These are phyloP conservation scores for Apostichopus japonicus DNA, from an alignment of 35 echinoderm and acorn worm species.

Conservation along the genomic window DNA sequence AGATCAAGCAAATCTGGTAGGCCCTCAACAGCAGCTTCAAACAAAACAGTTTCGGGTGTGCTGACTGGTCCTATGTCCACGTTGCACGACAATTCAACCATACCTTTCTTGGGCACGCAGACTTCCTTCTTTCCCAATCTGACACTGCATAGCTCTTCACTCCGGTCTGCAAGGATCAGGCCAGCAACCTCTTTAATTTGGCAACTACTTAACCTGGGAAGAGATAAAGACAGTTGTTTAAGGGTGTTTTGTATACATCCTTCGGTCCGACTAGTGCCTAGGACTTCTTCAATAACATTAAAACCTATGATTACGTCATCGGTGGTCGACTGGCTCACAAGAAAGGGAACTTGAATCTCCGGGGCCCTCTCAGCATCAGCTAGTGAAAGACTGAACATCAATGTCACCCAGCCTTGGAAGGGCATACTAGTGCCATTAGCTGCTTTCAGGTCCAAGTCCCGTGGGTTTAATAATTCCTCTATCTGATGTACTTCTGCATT, in stretches of 20 bases:
- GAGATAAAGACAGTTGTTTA: not conserved
- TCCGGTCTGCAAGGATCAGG: not conserved
- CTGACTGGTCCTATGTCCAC: not conserved
- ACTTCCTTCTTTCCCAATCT: not conserved
- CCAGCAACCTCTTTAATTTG: not conserved
- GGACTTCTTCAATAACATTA: constrained; percentile 36
- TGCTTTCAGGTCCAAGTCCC: constrained; percentile 22
- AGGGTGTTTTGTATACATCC: not conserved
- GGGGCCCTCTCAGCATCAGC: not conserved
- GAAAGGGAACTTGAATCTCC: not conserved
- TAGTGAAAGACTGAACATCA: not conserved
- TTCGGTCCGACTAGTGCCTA: not conserved
- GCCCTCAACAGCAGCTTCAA: not conserved
- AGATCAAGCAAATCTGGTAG: not conserved
- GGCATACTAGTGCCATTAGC: constrained; percentile 42
- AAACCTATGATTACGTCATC: constrained; percentile 19
- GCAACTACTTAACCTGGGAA: not conserved
- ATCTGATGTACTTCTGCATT: not conserved
- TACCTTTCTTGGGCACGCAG: not conserved
- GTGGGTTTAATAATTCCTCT: not conserved
- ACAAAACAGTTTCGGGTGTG: not conserved
- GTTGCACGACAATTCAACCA: not conserved
- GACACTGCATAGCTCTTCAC: not conserved
- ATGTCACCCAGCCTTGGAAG: constrained; percentile 32
- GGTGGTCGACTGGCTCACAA: not conserved